Conservation (phyloP, 2,113 vertebrate genomes). For the Orthonyx spaldingii region DNA sequence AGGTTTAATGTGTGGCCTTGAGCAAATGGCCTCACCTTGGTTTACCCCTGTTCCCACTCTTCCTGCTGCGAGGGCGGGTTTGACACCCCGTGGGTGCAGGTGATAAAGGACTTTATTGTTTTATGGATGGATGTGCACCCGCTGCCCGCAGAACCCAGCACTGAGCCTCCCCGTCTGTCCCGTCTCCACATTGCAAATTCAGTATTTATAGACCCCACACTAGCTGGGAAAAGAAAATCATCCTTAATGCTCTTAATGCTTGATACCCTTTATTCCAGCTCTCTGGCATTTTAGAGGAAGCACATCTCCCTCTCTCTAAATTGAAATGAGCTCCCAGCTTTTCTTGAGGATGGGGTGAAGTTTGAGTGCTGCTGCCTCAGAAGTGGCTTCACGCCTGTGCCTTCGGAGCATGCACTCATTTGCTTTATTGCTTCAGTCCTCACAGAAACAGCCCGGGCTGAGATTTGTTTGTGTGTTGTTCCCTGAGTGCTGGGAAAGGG, state of each 20-base stretch:
- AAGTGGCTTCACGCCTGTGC: background rate
- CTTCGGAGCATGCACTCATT: background rate
- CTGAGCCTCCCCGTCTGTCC: accelerated
- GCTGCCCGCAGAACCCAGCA: background rate
- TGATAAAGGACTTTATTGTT: background rate
- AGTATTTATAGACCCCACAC: background rate
- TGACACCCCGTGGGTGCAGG: background rate
- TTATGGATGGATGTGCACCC: background rate
- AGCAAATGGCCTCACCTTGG: background rate
- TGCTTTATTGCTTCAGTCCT: background rate
- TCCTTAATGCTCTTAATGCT: background rate
- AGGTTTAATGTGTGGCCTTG: background rate
- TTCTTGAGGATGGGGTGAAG: background rate
- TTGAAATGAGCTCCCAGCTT: background rate
- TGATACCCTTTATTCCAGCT: background rate
- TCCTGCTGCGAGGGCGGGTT: background rate
- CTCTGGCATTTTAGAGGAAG: background rate
- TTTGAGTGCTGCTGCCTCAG: background rate
- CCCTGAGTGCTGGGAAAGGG: background rate
- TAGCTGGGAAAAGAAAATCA: background rate
- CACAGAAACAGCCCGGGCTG: background rate
- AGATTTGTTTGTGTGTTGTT: background rate
- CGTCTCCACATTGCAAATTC: accelerated
- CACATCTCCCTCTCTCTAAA: background rate
- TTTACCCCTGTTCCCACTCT: background rate